phyloP scores from a whole-genome alignment of 2,113 vertebrate species.

The Mus spicilegus region DNA sequence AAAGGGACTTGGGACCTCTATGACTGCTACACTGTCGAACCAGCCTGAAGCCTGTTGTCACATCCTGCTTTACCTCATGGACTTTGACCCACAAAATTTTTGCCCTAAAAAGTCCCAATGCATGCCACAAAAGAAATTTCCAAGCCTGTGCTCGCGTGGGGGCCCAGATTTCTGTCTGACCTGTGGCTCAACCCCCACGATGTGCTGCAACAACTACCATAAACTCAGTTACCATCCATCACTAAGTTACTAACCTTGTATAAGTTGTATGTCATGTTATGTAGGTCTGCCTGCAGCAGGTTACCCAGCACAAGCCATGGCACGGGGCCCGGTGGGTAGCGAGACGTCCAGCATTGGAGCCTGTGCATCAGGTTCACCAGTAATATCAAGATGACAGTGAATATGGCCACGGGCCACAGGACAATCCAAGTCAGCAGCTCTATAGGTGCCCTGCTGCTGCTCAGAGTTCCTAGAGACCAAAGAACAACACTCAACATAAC shows the following conservation, averaged over 20 bases:
- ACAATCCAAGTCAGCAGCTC: constrained; percentile 13
- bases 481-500: too few relatives aligned
- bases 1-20: neutral
- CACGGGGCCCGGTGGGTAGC: constrained; percentile 79
- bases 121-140: too few relatives aligned
- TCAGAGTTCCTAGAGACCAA: neutral
- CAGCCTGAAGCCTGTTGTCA: too few relatives aligned
- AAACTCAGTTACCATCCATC: fast-evolving
- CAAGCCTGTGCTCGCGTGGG: fast-evolving
- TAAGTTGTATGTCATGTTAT: neutral
- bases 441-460: fast-evolving
- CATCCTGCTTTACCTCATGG: too few relatives aligned
- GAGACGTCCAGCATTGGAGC: neutral
- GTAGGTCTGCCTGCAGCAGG: constrained; percentile 77
- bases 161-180: neutral
- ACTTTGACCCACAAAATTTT: too few relatives aligned
- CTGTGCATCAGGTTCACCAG: constrained; percentile 83
- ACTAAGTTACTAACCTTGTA: constrained; percentile 40
- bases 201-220: fast-evolving
- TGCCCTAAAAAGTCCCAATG: too few relatives aligned
- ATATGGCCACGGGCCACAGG: constrained; percentile 8
- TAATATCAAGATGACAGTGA: constrained; percentile 76
- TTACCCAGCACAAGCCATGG: constrained; percentile 83
- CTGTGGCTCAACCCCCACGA: neutral
- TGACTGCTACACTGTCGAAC: neutral